phyloP scores from a whole-genome alignment of 1,140 invertebrate species.

The Aethina tumida region DNA sequence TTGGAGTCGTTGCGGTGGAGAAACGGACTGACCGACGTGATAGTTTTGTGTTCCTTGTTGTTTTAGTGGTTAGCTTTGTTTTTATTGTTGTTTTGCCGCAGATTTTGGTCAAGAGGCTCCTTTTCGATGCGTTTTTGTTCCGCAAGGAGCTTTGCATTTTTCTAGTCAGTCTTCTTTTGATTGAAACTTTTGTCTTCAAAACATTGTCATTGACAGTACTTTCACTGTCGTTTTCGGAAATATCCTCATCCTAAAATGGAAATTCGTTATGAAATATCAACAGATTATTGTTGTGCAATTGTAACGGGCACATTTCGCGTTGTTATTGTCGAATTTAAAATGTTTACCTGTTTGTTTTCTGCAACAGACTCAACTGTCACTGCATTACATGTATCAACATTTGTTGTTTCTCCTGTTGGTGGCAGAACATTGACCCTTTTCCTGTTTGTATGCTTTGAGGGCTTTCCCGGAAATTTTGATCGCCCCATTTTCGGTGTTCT shows the following conservation, averaged over 20 bases:
- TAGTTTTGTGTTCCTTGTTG: slow-evolving; percentile 39
- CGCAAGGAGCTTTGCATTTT: slow-evolving; percentile 23
- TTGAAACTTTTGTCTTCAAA: slow-evolving; percentile 19
- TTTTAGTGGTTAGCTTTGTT: slow-evolving; percentile 14
- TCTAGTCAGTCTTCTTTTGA: slow-evolving; percentile 20
- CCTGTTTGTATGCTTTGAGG: slow-evolving; percentile 71
- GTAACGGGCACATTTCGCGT: slow-evolving; percentile 6
- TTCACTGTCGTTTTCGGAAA: slow-evolving; percentile 20
- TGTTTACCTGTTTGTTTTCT: slow-evolving; percentile 41
- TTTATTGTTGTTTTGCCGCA: slow-evolving; percentile 20
- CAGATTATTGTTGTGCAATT: not conserved
- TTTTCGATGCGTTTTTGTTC: slow-evolving; percentile 23
- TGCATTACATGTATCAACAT: slow-evolving; percentile 36
- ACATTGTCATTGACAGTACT: slow-evolving; percentile 13
- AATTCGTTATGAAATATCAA: slow-evolving; percentile 2
- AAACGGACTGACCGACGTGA: slow-evolving; percentile 46
- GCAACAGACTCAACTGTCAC: slow-evolving; percentile 38
- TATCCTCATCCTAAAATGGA: slow-evolving; percentile 21
- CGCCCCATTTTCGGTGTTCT: slow-evolving; percentile 42
- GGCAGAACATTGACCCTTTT: slow-evolving; percentile 67
- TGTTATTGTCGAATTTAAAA: slow-evolving; percentile 13
- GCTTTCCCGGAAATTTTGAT: slow-evolving; percentile 75
- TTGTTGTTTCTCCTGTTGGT: slow-evolving; percentile 38
- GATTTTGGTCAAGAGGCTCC: slow-evolving; percentile 25
- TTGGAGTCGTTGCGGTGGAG: slow-evolving; percentile 41